These are phyloP conservation scores for Macrostomum lignano DNA, from an alignment of 1,140 invertebrate species.

Conservation along the genomic window DNA sequence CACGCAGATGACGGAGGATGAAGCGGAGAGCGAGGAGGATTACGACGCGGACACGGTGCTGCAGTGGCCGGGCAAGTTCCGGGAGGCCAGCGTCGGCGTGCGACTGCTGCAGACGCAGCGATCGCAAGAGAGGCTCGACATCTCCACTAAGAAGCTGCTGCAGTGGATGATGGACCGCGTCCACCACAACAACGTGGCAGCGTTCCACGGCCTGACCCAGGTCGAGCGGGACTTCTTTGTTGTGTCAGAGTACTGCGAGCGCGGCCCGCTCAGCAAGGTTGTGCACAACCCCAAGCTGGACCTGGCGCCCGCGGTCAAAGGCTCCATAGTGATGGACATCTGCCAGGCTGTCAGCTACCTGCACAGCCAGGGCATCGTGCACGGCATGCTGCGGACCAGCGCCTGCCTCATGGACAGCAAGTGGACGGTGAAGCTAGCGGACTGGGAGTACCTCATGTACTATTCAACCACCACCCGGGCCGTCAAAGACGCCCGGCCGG, in stretches of 20 bases:
- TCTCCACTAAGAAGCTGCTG: slow-evolving; percentile 9
- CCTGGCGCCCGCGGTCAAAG: slow-evolving; percentile 11
- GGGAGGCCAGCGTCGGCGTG: slow-evolving; percentile 9
- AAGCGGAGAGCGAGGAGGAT: slow-evolving; percentile 7
- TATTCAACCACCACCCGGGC: slow-evolving; percentile 4
- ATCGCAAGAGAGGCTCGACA: slow-evolving; percentile 5
- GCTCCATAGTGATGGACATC: slow-evolving; percentile 12
- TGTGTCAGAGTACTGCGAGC: slow-evolving; percentile 10
- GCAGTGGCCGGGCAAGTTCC: slow-evolving; percentile 14
- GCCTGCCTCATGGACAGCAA: slow-evolving; percentile 12
- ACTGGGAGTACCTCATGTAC: slow-evolving; percentile 12
- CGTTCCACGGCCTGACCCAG: slow-evolving; percentile 13
- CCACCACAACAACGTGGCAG: slow-evolving; percentile 11
- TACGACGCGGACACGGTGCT: slow-evolving; percentile 8
- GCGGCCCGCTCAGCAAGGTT: slow-evolving; percentile 12
- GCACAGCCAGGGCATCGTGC: slow-evolving; percentile 11
- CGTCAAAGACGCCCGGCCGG: slow-evolving; percentile 1
- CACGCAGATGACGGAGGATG: slow-evolving; percentile 9
- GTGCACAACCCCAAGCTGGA: slow-evolving; percentile 12
- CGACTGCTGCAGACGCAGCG: slow-evolving; percentile 9
- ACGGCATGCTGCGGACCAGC: slow-evolving; percentile 12
- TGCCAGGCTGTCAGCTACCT: slow-evolving; percentile 12
- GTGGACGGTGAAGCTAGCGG: slow-evolving; percentile 13
- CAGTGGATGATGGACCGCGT: slow-evolving; percentile 12
- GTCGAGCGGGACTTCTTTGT: slow-evolving; percentile 9